Percentiles rank a stretch among this genome's conserved stretches.
Evolutionary conservation across 2,888 invertebrate genomes (phyloP).

Genomic region (Cephus sareptanus): DNA sequence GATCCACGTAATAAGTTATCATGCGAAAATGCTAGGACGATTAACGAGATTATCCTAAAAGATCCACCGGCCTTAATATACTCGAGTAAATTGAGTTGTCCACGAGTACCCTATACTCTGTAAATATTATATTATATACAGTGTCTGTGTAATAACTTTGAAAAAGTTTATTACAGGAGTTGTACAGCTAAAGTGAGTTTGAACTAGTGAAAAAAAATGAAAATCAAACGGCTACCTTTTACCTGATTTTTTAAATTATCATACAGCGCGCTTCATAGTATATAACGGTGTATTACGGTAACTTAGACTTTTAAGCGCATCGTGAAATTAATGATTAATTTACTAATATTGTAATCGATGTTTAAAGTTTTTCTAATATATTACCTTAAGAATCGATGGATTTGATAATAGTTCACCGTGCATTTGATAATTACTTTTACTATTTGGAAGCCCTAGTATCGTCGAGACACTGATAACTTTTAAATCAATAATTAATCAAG

Average conservation of each 20-base stretch:
- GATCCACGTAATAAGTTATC: neutral
- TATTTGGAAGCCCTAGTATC: neutral
- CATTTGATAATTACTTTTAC: neutral
- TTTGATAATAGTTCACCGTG: neutral
- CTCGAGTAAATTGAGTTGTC: neutral
- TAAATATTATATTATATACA: neutral
- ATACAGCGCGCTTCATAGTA: neutral
- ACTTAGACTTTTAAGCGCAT: neutral
- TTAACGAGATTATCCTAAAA: neutral
- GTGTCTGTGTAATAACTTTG: neutral
- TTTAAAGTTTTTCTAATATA: neutral
- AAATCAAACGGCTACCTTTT: neutral
- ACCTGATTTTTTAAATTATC: neutral
- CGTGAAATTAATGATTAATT: neutral
- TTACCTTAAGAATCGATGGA: neutral
- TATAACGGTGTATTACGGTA: neutral
- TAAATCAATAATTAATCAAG: slow-evolving; percentile 1
- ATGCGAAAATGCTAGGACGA: neutral
- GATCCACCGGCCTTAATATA: neutral
- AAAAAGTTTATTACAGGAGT: neutral
- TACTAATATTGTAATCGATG: neutral
- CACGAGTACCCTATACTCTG: neutral
- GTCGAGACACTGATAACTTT: neutral
- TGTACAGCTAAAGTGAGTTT: neutral
- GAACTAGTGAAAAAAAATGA: too few species aligned